phyloP scores from a whole-genome alignment of 2,113 vertebrate species.

The Forbesichthys papilliferus region DNA sequence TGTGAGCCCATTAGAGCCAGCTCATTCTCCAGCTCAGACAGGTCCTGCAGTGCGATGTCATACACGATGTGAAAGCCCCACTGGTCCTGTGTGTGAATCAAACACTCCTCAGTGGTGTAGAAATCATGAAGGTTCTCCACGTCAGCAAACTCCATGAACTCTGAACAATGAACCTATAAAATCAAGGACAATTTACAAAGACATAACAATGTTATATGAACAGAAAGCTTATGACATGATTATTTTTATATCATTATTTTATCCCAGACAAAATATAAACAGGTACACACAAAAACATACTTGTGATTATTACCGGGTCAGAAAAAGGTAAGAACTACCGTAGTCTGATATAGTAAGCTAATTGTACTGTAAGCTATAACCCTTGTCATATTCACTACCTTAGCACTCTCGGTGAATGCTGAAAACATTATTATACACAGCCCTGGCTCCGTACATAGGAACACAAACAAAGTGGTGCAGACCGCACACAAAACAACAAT shows the following conservation, averaged over 20 bases:
- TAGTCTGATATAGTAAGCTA: too few relatives aligned
- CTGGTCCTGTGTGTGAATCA: constrained; percentile 74
- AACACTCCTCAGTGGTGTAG: constrained; percentile 59
- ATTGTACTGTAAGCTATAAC: too few relatives aligned
- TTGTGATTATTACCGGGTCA: not conserved
- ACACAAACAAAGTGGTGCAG: too few relatives aligned
- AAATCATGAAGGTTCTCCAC: constrained; percentile 78
- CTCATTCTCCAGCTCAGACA: constrained; percentile 69
- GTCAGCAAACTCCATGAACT: constrained; percentile 78
- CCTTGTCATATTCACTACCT: too few relatives aligned
- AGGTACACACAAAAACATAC: not conserved
- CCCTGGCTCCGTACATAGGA: too few relatives aligned
- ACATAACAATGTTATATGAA: not conserved
- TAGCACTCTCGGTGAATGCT: too few relatives aligned
- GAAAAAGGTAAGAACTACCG: not conserved
- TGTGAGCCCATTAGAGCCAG: constrained; percentile 74
- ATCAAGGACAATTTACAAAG: not conserved
- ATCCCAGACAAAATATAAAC: not conserved
- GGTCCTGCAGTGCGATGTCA: constrained; percentile 71
- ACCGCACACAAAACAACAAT: too few relatives aligned
- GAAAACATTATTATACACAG: too few relatives aligned
- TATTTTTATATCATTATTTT: too few relatives aligned
- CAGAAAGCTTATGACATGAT: not conserved
- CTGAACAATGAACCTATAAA: constrained; percentile 61
- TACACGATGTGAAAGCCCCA: constrained; percentile 67